phyloP scores from a whole-genome alignment of 2,888 invertebrate species.

The Parnassius apollo region DNA sequence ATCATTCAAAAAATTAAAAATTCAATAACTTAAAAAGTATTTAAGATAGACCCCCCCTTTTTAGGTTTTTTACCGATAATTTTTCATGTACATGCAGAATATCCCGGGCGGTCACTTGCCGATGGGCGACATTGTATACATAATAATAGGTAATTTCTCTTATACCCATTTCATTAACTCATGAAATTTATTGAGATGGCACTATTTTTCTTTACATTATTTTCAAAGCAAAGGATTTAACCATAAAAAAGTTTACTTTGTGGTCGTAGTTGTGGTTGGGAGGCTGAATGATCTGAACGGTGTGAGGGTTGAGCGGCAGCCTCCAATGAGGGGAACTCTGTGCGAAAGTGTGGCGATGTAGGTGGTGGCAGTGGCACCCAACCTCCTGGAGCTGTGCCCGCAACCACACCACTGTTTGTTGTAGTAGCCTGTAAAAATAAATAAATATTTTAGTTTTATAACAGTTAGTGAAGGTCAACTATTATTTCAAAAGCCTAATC shows the following conservation, averaged over 20 bases:
- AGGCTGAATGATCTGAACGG: slow-evolving; percentile 64
- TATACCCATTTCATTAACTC: not conserved
- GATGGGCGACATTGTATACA: not conserved
- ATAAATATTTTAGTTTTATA: not conserved
- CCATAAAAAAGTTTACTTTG: slow-evolving; percentile 56
- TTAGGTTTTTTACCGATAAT: too few species aligned
- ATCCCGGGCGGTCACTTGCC: too few species aligned
- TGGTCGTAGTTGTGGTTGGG: slow-evolving; percentile 74
- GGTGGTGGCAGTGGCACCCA: slow-evolving; percentile 82
- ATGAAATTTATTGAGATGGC: not conserved
- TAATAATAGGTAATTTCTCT: not conserved
- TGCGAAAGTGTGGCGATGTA: slow-evolving; percentile 94
- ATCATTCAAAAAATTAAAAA: too few species aligned
- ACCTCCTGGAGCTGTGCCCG: slow-evolving; percentile 72
- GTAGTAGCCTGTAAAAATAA: slow-evolving; percentile 70
- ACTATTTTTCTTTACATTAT: not conserved
- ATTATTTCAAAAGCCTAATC: too few species aligned
- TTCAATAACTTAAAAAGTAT: too few species aligned
- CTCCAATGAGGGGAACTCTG: slow-evolving; percentile 95
- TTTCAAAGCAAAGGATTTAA: not conserved
- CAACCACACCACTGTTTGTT: slow-evolving; percentile 82
- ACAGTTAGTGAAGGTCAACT: too few species aligned
- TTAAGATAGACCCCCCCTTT: too few species aligned
- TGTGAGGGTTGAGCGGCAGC: slow-evolving; percentile 85
- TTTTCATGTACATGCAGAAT: too few species aligned